Evolutionary conservation across 1,140 invertebrate species (phyloP).

Genomic region (Tachypleus tridentatus): DNA sequence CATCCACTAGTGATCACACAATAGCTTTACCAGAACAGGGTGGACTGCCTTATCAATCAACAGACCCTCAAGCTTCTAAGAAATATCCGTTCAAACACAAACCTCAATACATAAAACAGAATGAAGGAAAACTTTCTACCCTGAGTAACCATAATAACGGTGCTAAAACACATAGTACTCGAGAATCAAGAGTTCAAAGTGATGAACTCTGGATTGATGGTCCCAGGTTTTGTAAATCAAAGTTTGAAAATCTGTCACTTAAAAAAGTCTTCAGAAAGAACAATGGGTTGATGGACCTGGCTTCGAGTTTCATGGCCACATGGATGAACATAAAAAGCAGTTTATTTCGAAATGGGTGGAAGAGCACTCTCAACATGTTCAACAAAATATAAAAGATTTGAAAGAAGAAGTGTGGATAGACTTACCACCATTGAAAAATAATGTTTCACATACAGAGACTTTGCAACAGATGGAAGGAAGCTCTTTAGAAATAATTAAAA

Average conservation of each 20-base stretch:
- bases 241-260: constrained; percentile 23
- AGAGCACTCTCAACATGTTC: constrained; percentile 47
- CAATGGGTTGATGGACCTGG: constrained; percentile 87
- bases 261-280: constrained; percentile 54
- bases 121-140: no score
- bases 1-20: no score
- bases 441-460: no score
- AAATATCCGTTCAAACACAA: no score
- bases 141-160: no score
- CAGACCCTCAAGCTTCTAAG: no score
- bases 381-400: constrained; percentile 11
- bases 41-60: no score
- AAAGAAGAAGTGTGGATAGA: constrained; percentile 10
- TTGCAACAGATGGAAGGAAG: no score
- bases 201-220: constrained; percentile 96
- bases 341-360: constrained; percentile 92
- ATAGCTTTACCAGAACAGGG: no score
- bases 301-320: constrained; percentile 47
- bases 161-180: no score
- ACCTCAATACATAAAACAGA: no score
- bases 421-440: not conserved
- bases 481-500: no score
- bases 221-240: constrained; percentile 60
- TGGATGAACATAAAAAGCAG: constrained; percentile 79
- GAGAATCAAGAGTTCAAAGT: constrained; percentile 31